These are phyloP conservation scores for Chrysomela aeneicollis DNA, from an alignment of 2,888 invertebrate genomes.

Conservation along the genomic window DNA sequence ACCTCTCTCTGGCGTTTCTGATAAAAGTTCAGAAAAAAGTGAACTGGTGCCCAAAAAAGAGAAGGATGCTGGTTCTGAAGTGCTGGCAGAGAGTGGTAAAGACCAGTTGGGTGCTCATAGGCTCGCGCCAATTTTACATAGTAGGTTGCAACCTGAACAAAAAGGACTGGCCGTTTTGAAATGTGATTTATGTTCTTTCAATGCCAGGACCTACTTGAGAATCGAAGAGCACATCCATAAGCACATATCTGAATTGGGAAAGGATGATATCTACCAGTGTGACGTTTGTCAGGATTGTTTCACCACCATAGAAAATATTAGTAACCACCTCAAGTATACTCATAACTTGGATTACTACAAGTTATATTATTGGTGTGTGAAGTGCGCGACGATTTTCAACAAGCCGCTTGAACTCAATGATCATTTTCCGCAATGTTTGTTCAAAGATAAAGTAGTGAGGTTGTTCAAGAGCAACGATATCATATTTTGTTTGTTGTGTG, in stretches of 20 bases:
- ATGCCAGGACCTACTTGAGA: constrained; percentile 9
- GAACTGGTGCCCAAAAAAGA: no score
- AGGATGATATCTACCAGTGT: not conserved
- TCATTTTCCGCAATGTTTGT: not conserved
- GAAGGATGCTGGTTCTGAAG: no score
- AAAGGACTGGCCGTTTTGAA: constrained; percentile 22
- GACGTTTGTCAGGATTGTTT: not conserved
- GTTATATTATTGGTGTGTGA: constrained; percentile 25
- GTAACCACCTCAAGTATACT: constrained; percentile 4
- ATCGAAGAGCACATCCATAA: constrained; percentile 4
- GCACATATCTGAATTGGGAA: not conserved
- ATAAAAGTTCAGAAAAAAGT: no score
- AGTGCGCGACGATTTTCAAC: constrained; percentile 9
- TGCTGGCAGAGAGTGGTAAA: no score
- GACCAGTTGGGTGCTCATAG: no score
- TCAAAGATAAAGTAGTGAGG: constrained; percentile 7
- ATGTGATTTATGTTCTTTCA: constrained; percentile 21
- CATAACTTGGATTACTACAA: constrained; percentile 3
- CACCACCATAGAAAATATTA: not conserved
- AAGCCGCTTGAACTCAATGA: not conserved
- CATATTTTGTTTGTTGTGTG: constrained; percentile 23
- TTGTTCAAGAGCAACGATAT: constrained; percentile 24
- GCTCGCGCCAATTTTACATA: not conserved
- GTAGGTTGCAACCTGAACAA: not conserved
- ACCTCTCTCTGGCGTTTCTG: no score